Evolutionary conservation across 2,113 vertebrate species (phyloP).

Genomic region (Eolophus roseicapilla): DNA sequence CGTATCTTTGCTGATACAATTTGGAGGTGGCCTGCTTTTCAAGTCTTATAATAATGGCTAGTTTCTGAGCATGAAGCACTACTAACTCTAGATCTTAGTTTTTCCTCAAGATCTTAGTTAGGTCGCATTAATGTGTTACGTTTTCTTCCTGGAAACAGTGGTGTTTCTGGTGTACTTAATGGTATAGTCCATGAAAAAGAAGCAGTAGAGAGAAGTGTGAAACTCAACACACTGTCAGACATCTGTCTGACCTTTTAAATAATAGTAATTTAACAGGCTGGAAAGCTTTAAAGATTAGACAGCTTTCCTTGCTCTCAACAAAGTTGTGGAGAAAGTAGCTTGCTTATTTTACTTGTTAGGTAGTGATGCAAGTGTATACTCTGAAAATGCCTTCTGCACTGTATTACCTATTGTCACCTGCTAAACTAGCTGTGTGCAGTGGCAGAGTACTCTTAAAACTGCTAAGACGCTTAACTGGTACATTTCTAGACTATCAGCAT

Average conservation of each 20-base stretch:
- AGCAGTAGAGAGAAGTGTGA: not conserved
- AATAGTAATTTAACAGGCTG: rapidly evolving
- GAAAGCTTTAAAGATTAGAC: not conserved
- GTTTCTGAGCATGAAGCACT: not conserved
- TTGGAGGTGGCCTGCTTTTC: not conserved
- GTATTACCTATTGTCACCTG: not conserved
- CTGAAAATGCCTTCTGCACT: not conserved
- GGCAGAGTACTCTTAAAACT: not conserved
- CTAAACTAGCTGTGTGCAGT: not conserved
- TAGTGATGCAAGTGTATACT: not conserved
- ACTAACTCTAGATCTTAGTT: not conserved
- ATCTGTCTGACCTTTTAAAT: not conserved
- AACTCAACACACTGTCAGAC: not conserved
- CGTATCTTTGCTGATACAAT: not conserved
- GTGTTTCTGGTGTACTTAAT: not conserved
- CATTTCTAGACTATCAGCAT: not conserved
- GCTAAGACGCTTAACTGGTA: not conserved
- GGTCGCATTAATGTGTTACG: rapidly evolving
- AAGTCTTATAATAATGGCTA: not conserved
- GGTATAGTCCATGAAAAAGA: not conserved
- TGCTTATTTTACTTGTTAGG: rapidly evolving
- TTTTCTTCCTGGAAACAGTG: not conserved
- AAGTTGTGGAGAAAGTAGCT: not conserved
- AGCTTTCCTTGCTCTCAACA: not conserved
- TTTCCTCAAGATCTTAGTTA: not conserved